Conservation (phyloP, 2,888 invertebrate species). For the Endotricha flammealis region DNA sequence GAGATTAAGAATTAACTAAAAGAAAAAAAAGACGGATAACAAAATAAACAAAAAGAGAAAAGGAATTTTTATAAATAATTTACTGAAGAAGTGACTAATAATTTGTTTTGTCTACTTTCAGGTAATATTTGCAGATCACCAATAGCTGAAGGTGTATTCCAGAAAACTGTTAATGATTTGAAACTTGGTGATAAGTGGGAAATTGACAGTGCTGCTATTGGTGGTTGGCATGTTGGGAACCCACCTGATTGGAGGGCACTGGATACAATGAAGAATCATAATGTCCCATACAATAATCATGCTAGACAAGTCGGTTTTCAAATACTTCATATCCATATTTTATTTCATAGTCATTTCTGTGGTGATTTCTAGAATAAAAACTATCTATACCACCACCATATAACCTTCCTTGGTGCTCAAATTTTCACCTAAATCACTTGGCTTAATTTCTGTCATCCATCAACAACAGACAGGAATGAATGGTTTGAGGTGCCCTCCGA, state of each 20-base stretch:
- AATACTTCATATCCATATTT: no score
- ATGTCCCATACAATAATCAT: slow-evolving; percentile 84
- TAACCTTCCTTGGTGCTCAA: no score
- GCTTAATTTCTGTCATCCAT: no score
- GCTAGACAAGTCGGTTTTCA: slow-evolving; percentile 88
- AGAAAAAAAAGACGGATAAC: no score
- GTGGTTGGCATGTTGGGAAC: slow-evolving; percentile 92
- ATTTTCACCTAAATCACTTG: no score
- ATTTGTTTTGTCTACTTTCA: no score
- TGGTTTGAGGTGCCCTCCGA: no score
- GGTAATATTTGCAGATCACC: slow-evolving; percentile 98
- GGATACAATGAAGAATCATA: slow-evolving; percentile 83
- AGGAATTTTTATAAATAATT: no score
- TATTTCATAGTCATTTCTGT: slow-evolving; percentile 1
- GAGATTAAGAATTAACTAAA: no score
- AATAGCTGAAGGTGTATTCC: slow-evolving; percentile 95
- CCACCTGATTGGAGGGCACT: slow-evolving; percentile 88
- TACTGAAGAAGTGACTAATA: no score
- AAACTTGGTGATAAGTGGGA: slow-evolving; percentile 83
- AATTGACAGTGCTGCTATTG: slow-evolving; percentile 94
- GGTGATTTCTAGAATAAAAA: not conserved
- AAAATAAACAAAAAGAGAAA: no score
- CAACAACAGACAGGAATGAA: no score
- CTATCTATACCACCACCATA: not conserved
- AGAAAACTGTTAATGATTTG: slow-evolving; percentile 83